Base-by-base conservation (phyloP, 2,888 invertebrate genomes). In the Odontocerum albicorne region DNA sequence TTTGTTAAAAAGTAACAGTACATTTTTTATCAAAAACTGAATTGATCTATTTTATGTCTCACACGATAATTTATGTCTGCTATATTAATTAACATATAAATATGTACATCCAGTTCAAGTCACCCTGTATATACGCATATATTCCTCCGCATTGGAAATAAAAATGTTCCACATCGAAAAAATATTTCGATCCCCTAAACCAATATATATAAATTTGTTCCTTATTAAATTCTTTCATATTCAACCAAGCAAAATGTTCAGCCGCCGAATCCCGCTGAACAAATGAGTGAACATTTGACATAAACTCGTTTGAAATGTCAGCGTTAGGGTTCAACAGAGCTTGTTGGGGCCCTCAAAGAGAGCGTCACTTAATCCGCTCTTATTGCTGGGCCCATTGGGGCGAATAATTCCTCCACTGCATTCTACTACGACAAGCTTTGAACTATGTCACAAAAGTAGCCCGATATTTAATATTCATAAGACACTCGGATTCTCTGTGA, bases 181-280 rank as follows among this genome's bases (percentile, higher is more conserved):
- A 35, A 7, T 3, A 6, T 17, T 13, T 49, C 55, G 44, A 49
- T 50, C 55, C 38, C 57, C 38, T 57, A 57, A 32, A 43, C 52
- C 49, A 49, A 57, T 52, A 49, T 43, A 57, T 47, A 53, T 45
- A 59, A 59, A 59, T 55, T 31, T 53, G 53, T 49, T 49, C 53
- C 45, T 56, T 59, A 59, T 59, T 59, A 56, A 59, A 59, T 59
- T 56, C 56, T 56, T 59, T 56, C 59, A 56, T 55, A 53, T 39
- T 44, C 59, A 56, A 15, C 59, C 55, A 53, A 49, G 53, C 59
- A 59, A 59, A 59, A 56, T 56, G 56, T 47, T 50, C 49, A 49
- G 45, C 31, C 55, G 43, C 35, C 27, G 49, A 54, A 45, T 57
- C 45, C 35, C 32, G 42, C 44, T 53, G 52, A 42, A 46, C 57